Evolutionary conservation across 2,888 invertebrate species (phyloP).

Genomic region (Heliconius hortense): DNA sequence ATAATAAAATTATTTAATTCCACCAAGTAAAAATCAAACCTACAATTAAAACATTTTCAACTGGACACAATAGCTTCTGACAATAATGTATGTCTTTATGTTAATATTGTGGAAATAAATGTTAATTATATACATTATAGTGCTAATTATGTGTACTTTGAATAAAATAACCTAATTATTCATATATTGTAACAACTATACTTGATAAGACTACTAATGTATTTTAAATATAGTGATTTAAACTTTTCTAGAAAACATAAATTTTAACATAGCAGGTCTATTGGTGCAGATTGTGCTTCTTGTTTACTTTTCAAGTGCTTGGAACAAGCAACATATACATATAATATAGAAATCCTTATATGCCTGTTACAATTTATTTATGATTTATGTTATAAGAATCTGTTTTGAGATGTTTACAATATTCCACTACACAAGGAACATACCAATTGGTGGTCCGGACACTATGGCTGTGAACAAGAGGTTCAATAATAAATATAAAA

Average conservation of each 20-base stretch:
- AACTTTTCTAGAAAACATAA: too few relatives aligned
- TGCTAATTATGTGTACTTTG: constrained; percentile 7
- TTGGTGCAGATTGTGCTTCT: too few relatives aligned
- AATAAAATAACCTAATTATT: constrained; percentile 1
- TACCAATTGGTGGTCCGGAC: too few relatives aligned
- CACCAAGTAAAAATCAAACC: neutral
- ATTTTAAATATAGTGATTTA: too few relatives aligned
- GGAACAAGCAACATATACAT: too few relatives aligned
- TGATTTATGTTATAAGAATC: neutral
- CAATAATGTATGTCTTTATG: neutral
- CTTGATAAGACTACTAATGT: neutral
- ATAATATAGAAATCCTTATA: neutral
- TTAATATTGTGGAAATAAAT: neutral
- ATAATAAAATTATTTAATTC: neutral
- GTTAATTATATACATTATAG: neutral
- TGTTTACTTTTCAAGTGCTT: too few relatives aligned
- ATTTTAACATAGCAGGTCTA: too few relatives aligned
- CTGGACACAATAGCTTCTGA: too few relatives aligned
- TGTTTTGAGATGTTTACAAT: neutral
- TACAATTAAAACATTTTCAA: neutral
- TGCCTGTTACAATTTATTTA: neutral
- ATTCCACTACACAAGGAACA: too few relatives aligned
- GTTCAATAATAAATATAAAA: too few relatives aligned
- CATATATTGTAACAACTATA: neutral
- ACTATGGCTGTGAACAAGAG: neutral